Conservation (phyloP, 2,797 vertebrate species). For the Sebastes flavidus region DNA sequence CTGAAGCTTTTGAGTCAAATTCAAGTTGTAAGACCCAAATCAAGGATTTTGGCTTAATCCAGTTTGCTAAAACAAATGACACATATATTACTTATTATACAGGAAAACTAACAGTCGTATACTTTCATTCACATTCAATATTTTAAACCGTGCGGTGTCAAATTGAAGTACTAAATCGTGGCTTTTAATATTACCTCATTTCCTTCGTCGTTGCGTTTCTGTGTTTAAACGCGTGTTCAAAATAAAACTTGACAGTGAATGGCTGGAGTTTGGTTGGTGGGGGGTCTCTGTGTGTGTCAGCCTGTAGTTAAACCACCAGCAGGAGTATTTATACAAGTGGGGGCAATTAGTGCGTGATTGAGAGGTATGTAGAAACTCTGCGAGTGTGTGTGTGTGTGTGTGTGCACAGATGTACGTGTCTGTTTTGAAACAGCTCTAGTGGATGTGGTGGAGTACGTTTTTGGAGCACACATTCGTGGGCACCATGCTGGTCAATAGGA, state of each 20-base stretch:
- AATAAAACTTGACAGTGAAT: constrained; percentile 27
- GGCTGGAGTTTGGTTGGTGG: background rate
- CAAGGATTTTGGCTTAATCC: background rate
- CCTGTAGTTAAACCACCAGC: constrained; percentile 45
- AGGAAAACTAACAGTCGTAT: background rate
- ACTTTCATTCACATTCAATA: background rate
- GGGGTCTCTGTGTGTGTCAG: constrained; percentile 41
- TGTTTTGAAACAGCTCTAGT: constrained; percentile 10
- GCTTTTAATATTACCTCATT: constrained; percentile 23
- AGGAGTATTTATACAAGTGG: constrained; percentile 71
- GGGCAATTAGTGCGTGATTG: constrained; percentile 58
- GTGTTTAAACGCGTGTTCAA: constrained; percentile 17
- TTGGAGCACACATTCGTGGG: background rate
- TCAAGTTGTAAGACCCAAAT: background rate
- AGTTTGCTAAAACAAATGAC: background rate
- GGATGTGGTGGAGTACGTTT: constrained; percentile 3
- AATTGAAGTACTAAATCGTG: background rate
- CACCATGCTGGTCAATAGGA: background rate
- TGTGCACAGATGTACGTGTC: background rate
- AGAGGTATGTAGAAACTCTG: constrained; percentile 48
- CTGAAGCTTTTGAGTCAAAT: background rate
- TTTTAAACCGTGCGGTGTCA: background rate
- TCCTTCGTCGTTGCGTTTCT: background rate
- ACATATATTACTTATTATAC: background rate
- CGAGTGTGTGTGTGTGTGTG: background rate